Evolutionary conservation across 2,888 invertebrate species (phyloP).

Genomic region (Trichopria drosophilae): DNA sequence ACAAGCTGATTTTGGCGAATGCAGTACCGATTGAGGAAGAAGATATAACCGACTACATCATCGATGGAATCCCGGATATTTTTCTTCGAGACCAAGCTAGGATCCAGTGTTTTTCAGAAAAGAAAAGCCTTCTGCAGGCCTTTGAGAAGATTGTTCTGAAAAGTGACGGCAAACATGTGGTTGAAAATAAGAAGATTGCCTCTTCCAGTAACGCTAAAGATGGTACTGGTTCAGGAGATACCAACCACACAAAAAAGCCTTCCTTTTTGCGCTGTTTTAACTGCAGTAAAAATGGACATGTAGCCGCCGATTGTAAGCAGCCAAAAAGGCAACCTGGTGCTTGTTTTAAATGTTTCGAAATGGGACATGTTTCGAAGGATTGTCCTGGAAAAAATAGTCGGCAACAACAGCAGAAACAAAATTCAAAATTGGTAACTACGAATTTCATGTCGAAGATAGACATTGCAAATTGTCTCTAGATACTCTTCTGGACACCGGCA

Average conservation of each 20-base stretch:
- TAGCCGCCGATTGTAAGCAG: not conserved
- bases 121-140: slow-evolving; percentile 13
- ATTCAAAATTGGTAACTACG: not conserved
- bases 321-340: not conserved
- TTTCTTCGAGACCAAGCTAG: slow-evolving; percentile 22
- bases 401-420: not conserved
- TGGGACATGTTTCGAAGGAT: not conserved
- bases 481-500: no score
- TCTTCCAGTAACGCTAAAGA: not conserved
- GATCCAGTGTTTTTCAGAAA: slow-evolving; percentile 16
- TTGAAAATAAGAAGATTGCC: not conserved
- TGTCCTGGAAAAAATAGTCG: slow-evolving; percentile 1
- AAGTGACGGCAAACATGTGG: not conserved
- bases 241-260: not conserved
- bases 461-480: not conserved
- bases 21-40: no score
- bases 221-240: not conserved
- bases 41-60: no score
- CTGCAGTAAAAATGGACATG: not conserved
- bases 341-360: slow-evolving; percentile 7
- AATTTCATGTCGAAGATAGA: not conserved
- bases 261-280: slow-evolving; percentile 1
- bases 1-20: no score
- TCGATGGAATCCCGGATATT: no score
- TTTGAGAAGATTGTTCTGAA: slow-evolving; percentile 18